Percentiles rank a stretch among this genome's conserved stretches.
These are phyloP conservation scores for Drosophila silvestris DNA, from an alignment of 2,888 invertebrate species.

Conservation along the genomic window DNA sequence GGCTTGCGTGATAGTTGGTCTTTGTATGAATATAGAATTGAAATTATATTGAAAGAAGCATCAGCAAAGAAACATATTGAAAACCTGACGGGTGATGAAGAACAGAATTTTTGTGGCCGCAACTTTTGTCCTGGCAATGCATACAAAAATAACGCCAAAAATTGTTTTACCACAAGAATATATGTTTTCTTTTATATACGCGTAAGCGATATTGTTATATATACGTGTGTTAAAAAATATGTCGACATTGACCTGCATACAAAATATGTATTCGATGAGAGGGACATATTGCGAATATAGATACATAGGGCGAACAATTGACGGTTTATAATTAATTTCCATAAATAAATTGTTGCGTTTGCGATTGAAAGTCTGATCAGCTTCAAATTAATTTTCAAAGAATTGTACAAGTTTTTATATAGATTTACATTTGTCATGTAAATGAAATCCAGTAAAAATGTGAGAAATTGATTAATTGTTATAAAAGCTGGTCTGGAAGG, in stretches of 20 bases:
- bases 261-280: not conserved
- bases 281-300: not conserved
- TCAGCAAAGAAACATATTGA: conserved; percentile 41
- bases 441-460: not conserved
- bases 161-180: conserved; percentile 27
- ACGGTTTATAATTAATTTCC: not conserved
- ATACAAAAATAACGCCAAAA: conserved; percentile 36
- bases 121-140: conserved; percentile 28
- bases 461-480: not conserved
- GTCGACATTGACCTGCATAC: conserved; percentile 16
- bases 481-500: rapidly evolving
- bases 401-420: not conserved
- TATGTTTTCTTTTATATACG: conserved; percentile 2
- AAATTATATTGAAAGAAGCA: conserved; percentile 66
- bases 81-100: conserved; percentile 40
- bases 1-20: conserved; percentile 1
- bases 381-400: not conserved
- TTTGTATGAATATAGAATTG: conserved; percentile 56
- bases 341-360: not conserved
- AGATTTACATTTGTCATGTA: not conserved
- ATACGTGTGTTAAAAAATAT: not conserved
- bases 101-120: conserved; percentile 2
- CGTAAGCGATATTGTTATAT: conserved; percentile 10
- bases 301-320: not conserved
- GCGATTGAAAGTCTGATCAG: not conserved